Evolutionary conservation across 2,888 invertebrate species (phyloP).

Genomic region (Xestia rhomboidea): DNA sequence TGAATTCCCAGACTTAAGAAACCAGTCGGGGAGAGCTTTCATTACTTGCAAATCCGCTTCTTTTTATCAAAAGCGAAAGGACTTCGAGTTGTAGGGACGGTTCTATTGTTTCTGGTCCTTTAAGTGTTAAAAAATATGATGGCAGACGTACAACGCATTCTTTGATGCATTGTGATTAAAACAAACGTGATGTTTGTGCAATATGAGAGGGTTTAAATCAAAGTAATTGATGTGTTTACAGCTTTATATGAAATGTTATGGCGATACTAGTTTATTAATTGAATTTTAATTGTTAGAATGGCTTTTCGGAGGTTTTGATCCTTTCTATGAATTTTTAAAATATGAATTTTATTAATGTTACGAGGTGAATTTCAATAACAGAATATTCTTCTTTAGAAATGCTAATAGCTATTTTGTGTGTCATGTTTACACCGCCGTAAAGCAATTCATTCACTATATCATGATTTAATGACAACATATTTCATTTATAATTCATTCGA

Average conservation of each 20-base stretch:
- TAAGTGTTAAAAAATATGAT: slow-evolving; percentile 77
- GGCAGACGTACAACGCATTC: slow-evolving; percentile 70
- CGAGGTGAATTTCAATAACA: slow-evolving; percentile 41
- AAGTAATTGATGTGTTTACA: slow-evolving; percentile 60
- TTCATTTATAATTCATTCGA: slow-evolving; percentile 35
- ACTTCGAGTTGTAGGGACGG: slow-evolving; percentile 69
- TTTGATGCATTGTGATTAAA: slow-evolving; percentile 68
- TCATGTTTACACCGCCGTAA: slow-evolving; percentile 37
- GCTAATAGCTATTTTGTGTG: background rate
- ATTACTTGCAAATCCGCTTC: slow-evolving; percentile 73
- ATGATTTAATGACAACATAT: slow-evolving; percentile 45
- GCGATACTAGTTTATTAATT: slow-evolving; percentile 52
- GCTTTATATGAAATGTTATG: slow-evolving; percentile 54
- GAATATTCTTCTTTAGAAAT: background rate
- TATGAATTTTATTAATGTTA: slow-evolving; percentile 2
- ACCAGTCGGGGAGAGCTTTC: slow-evolving; percentile 79
- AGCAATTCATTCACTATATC: slow-evolving; percentile 19
- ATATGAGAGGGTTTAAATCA: slow-evolving; percentile 61
- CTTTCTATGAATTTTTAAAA: slow-evolving; percentile 28
- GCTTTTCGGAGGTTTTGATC: slow-evolving; percentile 51
- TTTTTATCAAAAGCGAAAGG: slow-evolving; percentile 63
- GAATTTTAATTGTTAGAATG: slow-evolving; percentile 51
- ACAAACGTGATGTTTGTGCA: slow-evolving; percentile 69
- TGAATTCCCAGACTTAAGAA: slow-evolving; percentile 83
- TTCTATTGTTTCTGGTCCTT: slow-evolving; percentile 71